Percentiles rank a stretch among this genome's conserved stretches.
Conservation (phyloP, 1,140 invertebrate genomes). For the Lordiphosa clarofinis region DNA sequence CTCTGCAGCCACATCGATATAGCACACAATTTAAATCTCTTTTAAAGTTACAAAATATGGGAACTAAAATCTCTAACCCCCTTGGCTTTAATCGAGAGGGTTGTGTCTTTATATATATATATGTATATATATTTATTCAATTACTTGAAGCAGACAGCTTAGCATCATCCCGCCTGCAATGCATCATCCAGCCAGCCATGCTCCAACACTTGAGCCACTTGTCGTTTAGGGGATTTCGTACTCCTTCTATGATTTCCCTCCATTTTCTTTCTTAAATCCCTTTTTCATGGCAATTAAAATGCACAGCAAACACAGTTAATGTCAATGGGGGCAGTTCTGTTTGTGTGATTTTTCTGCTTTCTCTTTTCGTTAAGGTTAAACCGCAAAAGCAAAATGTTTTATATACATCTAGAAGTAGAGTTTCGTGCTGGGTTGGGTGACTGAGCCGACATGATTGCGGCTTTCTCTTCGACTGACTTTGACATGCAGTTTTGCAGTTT, state of each 20-base stretch:
- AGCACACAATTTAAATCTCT: no score
- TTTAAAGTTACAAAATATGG: no score
- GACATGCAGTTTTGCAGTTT: conserved; percentile 46
- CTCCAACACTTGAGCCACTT: conserved; percentile 1
- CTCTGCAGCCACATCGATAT: no score
- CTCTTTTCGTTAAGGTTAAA: conserved; percentile 5
- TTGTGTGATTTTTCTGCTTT: no score
- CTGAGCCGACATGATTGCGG: conserved; percentile 49
- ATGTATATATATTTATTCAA: no score
- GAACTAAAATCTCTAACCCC: no score
- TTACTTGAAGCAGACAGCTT: no score
- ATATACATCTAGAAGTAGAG: conserved; percentile 1
- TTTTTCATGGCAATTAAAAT: conserved; percentile 32
- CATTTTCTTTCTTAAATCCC: not conserved
- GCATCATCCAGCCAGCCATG: not conserved
- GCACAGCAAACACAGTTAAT: conserved; percentile 26
- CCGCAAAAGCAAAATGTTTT: conserved; percentile 4
- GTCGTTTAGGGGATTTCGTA: conserved; percentile 4
- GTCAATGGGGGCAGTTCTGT: no score
- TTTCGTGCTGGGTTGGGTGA: not conserved
- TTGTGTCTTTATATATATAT: no score
- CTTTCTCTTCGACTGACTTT: conserved; percentile 49
- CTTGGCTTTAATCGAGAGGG: no score
- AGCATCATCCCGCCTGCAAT: no score
- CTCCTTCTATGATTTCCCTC: not conserved